phyloP scores from a whole-genome alignment of 2,797 vertebrate species.

The Siniperca obscura region DNA sequence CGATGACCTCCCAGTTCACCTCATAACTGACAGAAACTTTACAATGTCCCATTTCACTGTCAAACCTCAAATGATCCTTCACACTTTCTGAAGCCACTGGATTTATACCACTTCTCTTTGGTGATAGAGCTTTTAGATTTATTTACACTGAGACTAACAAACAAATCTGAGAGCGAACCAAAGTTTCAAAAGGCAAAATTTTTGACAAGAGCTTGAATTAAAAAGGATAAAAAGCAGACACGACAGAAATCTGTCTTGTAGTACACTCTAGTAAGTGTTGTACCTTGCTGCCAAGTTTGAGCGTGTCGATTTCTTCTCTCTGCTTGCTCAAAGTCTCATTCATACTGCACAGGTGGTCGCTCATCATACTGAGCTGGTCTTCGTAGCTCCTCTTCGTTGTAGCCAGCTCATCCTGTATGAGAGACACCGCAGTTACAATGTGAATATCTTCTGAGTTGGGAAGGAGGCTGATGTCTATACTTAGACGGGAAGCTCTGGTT shows the following conservation, averaged over 20 bases:
- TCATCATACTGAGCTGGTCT: slow-evolving; percentile 99
- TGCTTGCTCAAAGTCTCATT: slow-evolving; percentile 98
- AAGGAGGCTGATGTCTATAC: neutral
- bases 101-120: slow-evolving; percentile 12
- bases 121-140: neutral
- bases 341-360: slow-evolving; percentile 98
- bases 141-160: slow-evolving; percentile 18
- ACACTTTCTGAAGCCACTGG: slow-evolving; percentile 14
- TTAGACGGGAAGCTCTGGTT: slow-evolving; percentile 38
- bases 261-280: too few relatives aligned
- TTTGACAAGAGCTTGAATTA: neutral
- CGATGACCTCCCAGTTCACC: slow-evolving; percentile 47
- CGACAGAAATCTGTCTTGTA: neutral
- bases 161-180: slow-evolving; percentile 11
- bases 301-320: slow-evolving; percentile 96
- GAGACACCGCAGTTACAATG: slow-evolving; percentile 11
- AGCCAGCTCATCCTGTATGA: slow-evolving; percentile 91
- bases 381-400: slow-evolving; percentile 99
- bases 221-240: neutral
- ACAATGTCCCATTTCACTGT: slow-evolving; percentile 49
- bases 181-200: neutral
- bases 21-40: slow-evolving; percentile 59
- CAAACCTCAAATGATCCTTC: slow-evolving; percentile 29
- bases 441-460: neutral
- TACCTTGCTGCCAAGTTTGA: slow-evolving; percentile 95